Conservation (phyloP, 1,140 invertebrate genomes). For the Ephestia elutella region DNA sequence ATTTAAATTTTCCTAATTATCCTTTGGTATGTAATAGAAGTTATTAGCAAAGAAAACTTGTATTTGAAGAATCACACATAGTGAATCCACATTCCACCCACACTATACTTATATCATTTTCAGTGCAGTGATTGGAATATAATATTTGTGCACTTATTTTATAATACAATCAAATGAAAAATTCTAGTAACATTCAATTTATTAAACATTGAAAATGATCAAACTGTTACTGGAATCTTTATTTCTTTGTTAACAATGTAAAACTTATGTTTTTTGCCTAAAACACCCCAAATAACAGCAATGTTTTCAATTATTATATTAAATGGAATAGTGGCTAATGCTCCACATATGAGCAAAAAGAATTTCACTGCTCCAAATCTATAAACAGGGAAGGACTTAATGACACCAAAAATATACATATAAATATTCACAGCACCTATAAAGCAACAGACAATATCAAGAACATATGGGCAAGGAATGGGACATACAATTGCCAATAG, state of each 20-base stretch:
- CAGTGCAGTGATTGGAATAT: slow-evolving; percentile 31
- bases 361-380: slow-evolving; percentile 88
- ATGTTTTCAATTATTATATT: slow-evolving; percentile 95
- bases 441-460: slow-evolving; percentile 92
- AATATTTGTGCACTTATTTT: slow-evolving; percentile 60
- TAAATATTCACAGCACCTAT: slow-evolving; percentile 94
- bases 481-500: slow-evolving; percentile 89
- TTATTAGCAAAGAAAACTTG: slow-evolving; percentile 23
- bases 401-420: slow-evolving; percentile 96
- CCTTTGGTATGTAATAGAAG: slow-evolving; percentile 45
- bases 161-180: slow-evolving; percentile 29
- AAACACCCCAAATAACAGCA: slow-evolving; percentile 93
- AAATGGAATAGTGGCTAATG: slow-evolving; percentile 91
- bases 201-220: slow-evolving; percentile 24
- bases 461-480: slow-evolving; percentile 86
- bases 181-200: background rate
- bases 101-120: slow-evolving; percentile 19
- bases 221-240: slow-evolving; percentile 76
- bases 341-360: slow-evolving; percentile 86
- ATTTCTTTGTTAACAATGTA: slow-evolving; percentile 95
- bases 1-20: background rate
- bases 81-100: slow-evolving; percentile 14
- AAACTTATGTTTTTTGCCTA: slow-evolving; percentile 95
- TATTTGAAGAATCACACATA: slow-evolving; percentile 14
- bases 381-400: slow-evolving; percentile 94